Evolutionary conservation across 2,888 invertebrate genomes (phyloP), one percentile per base, ranked within the genome.

Genomic region (Euzetes globulus): DNA sequence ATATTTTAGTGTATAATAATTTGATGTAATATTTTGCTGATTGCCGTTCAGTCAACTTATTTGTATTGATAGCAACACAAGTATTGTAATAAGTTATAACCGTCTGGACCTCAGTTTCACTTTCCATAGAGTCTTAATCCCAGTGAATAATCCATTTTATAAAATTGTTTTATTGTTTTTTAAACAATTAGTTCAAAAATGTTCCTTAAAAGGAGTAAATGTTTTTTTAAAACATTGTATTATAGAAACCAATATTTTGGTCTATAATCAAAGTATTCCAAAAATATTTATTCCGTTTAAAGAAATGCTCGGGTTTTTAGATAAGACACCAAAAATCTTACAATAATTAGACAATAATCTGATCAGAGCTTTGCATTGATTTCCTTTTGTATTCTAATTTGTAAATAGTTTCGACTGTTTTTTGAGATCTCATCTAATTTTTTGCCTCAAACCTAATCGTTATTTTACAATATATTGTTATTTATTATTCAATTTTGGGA

Each of bases 91-190:
- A 65, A 65, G 22, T 33, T 33, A 29, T 29, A 65, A 65, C 65
- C 65, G 37, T 19, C 22, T 41, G n/a, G 65, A 65, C 65, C 65
- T 65, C 65, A 65, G 65, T 65, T 41, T 41, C 65, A 65, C 22
- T 41, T 63, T 65, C 65, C 65, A 65, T 65, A 65, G 65, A 65
- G 37, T 65, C 65, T 41, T 58, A 55, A 65, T 65, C 37, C 65
- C 19, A 65, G 65, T 65, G 65, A 65, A 65, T 19, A 15, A 22
- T 27, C 17, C 13, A 50, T 25, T 33, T 63, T 27, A 41, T 27
- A 2, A 19, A 41, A 65, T 58, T 41, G 15, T 65, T 65, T 33
- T 17, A 41, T 65, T 22, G 19, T 19, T 65, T 65, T 63, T 63
- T 29, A 27, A 58, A 7, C 11, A 11, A 33, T 65, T 37, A 58